Conservation (phyloP, 2,888 invertebrate species). For the Onchidella celtica region DNA sequence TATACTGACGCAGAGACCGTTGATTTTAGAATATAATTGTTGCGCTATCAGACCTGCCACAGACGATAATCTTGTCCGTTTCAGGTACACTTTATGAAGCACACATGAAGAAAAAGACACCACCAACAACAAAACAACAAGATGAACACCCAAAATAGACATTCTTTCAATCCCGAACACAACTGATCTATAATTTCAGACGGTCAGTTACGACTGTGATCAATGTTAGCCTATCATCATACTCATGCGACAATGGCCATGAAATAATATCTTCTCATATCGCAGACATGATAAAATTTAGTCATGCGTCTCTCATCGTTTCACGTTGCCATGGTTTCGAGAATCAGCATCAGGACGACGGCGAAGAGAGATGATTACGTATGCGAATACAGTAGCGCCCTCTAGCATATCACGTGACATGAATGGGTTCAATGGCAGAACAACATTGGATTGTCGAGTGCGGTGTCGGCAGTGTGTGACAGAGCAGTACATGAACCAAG, state of each 20-base stretch:
- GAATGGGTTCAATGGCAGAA: slow-evolving; percentile 26
- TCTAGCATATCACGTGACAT: slow-evolving; percentile 53
- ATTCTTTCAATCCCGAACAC: too few relatives aligned
- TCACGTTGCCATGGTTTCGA: slow-evolving; percentile 23
- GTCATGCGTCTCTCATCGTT: neutral
- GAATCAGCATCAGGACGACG: neutral
- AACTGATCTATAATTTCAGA: too few relatives aligned
- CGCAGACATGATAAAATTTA: neutral
- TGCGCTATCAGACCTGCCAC: too few relatives aligned
- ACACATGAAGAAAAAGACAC: too few relatives aligned
- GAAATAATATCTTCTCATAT: neutral
- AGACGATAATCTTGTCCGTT: too few relatives aligned
- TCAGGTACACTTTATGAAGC: too few relatives aligned
- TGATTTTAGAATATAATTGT: too few relatives aligned
- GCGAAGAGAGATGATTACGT: slow-evolving; percentile 41
- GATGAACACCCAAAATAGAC: too few relatives aligned
- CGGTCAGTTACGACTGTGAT: neutral
- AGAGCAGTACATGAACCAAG: neutral
- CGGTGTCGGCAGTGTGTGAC: neutral
- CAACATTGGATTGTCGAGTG: neutral
- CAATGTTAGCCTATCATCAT: neutral
- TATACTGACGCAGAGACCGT: too few relatives aligned
- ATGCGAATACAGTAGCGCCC: slow-evolving; percentile 50
- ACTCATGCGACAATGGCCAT: neutral
- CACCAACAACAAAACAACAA: too few relatives aligned